phyloP scores from a whole-genome alignment of 1,140 invertebrate genomes.

The Hesperophylax magnus region DNA sequence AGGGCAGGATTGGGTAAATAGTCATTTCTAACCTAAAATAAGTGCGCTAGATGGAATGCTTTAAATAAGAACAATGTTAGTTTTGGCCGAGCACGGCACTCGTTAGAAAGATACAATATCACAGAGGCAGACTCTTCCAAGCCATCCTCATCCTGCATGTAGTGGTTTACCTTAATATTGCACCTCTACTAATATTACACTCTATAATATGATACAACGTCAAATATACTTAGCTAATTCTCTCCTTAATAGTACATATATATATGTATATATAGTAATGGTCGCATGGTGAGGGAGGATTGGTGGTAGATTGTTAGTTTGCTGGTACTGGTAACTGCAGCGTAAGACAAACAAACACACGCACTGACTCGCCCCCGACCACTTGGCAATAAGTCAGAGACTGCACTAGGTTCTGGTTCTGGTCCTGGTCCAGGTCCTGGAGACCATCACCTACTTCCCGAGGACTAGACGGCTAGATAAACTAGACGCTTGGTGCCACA shows the following conservation, averaged over 20 bases:
- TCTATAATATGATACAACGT: conserved; percentile 41
- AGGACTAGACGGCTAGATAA: not conserved
- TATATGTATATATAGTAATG: conserved; percentile 9
- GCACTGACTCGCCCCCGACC: not conserved
- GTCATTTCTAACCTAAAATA: conserved; percentile 22
- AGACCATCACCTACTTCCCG: not conserved
- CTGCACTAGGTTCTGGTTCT: not conserved
- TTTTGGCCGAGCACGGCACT: not conserved
- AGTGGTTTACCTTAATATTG: conserved; percentile 37
- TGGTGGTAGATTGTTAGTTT: too few species aligned
- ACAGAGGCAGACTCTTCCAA: not conserved
- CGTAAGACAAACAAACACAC: too few species aligned
- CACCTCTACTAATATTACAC: conserved; percentile 40
- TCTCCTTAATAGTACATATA: conserved; percentile 20
- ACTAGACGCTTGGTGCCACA: conserved; percentile 6
- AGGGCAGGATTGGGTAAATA: not conserved
- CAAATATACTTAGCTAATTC: conserved; percentile 43
- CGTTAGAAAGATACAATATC: conserved; percentile 15
- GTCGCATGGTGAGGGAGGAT: not conserved
- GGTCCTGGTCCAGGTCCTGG: too few species aligned
- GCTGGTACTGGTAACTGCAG: too few species aligned
- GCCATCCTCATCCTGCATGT: not conserved
- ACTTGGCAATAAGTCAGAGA: conserved; percentile 19
- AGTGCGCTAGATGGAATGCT: conserved; percentile 14
- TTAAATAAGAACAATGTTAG: conserved; percentile 1